phyloP scores from a whole-genome alignment of 2,888 invertebrate genomes.

The Idaea dimidiata region DNA sequence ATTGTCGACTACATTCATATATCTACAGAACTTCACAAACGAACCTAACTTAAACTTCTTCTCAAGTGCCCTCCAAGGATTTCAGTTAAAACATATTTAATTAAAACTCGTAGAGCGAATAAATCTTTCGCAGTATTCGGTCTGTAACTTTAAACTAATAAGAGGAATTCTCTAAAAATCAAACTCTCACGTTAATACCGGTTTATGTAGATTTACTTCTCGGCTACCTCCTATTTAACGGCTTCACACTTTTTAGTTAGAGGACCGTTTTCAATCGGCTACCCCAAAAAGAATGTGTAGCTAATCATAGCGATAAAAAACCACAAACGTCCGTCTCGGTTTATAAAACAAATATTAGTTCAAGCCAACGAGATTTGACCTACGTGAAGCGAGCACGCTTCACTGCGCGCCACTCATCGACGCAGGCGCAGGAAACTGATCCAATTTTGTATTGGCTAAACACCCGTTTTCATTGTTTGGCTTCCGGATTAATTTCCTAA shows the following conservation, averaged over 20 bases:
- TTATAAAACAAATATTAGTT: constrained; percentile 61
- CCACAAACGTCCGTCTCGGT: constrained; percentile 36
- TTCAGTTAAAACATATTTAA: not conserved
- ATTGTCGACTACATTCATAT: not conserved
- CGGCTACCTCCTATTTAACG: constrained; percentile 14
- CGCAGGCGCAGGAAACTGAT: constrained; percentile 46
- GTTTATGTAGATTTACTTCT: constrained; percentile 11
- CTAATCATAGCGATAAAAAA: constrained; percentile 41
- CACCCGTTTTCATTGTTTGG: constrained; percentile 38
- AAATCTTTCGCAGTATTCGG: not conserved
- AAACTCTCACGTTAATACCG: constrained; percentile 11
- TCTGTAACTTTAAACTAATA: not conserved
- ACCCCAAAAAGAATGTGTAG: constrained; percentile 36
- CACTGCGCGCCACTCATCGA: constrained; percentile 39
- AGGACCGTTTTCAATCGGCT: constrained; percentile 16
- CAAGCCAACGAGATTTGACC: constrained; percentile 52
- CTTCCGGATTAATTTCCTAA: constrained; percentile 46
- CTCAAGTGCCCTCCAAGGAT: not conserved
- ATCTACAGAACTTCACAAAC: not conserved
- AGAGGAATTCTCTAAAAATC: not conserved
- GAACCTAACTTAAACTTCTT: not conserved
- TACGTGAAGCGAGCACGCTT: constrained; percentile 50
- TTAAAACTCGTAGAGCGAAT: not conserved
- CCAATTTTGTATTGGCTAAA: constrained; percentile 41
- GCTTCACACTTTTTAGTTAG: constrained; percentile 28